These are phyloP conservation scores for Meles meles DNA, from an alignment of 2,113 vertebrate genomes.

Conservation along the genomic window DNA sequence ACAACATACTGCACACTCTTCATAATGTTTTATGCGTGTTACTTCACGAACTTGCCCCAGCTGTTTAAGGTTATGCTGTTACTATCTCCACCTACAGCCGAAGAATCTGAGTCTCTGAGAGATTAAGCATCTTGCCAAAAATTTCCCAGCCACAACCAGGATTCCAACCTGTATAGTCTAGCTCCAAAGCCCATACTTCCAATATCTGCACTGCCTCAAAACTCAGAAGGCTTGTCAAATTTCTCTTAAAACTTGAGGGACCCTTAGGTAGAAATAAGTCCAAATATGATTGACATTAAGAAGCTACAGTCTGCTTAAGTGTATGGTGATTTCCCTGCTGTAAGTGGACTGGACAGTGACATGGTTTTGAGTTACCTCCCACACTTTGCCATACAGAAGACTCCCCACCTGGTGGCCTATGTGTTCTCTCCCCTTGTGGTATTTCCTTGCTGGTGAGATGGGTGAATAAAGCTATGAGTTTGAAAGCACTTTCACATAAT, in stretches of 20 bases:
- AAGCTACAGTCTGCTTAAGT: background rate
- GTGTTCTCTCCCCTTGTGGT: background rate
- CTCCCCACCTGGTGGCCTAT: background rate
- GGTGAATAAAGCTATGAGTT: background rate
- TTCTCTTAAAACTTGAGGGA: background rate
- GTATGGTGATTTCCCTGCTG: background rate
- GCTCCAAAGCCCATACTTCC: background rate
- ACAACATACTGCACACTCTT: rapidly evolving
- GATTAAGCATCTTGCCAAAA: background rate
- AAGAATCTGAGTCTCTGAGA: background rate
- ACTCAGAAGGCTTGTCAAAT: background rate
- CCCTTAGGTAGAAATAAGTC: background rate
- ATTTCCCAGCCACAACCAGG: background rate
- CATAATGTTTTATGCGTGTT: background rate
- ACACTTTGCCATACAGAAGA: background rate
- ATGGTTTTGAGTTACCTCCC: background rate
- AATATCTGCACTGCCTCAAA: background rate
- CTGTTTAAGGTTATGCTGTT: background rate
- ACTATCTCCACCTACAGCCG: background rate
- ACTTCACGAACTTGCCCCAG: background rate
- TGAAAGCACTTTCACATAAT: background rate
- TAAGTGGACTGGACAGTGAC: background rate
- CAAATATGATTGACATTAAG: background rate
- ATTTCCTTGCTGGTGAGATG: background rate
- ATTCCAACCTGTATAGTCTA: background rate